phyloP scores from a whole-genome alignment of 2,797 vertebrate species.

The Notamacropus eugenii region DNA sequence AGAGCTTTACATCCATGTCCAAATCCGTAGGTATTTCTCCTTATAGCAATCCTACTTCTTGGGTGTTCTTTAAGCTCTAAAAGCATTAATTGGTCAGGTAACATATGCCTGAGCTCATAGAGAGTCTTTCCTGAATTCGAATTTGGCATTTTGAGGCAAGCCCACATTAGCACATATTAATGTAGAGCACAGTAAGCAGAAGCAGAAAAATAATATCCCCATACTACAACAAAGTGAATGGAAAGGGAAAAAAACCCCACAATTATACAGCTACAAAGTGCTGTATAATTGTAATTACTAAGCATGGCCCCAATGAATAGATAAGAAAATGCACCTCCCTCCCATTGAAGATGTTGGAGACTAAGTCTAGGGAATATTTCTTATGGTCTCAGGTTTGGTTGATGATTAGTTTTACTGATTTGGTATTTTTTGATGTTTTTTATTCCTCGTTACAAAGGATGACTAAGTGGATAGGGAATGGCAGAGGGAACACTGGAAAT shows the following conservation, averaged over 20 bases:
- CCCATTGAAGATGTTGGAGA: background rate
- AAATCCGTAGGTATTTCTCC: background rate
- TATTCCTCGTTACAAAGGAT: slow-evolving; percentile 66
- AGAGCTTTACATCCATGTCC: background rate
- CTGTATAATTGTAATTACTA: background rate
- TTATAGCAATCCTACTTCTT: background rate
- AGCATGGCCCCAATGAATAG: background rate
- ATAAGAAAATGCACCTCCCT: no score
- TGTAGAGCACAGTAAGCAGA: background rate
- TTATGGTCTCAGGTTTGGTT: background rate
- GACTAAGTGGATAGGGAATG: background rate
- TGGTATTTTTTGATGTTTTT: background rate
- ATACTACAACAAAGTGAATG: background rate
- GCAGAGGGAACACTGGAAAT: background rate
- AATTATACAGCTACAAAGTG: background rate
- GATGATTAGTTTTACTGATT: background rate
- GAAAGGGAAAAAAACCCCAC: background rate
- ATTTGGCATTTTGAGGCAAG: background rate
- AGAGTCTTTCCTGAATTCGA: background rate
- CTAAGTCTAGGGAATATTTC: background rate
- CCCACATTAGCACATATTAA: background rate
- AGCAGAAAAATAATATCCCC: background rate
- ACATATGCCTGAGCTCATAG: no score
- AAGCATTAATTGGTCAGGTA: background rate
- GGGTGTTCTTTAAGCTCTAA: background rate